Base-by-base conservation (phyloP, 2,113 vertebrate genomes). In the Amphilophus citrinellus region DNA sequence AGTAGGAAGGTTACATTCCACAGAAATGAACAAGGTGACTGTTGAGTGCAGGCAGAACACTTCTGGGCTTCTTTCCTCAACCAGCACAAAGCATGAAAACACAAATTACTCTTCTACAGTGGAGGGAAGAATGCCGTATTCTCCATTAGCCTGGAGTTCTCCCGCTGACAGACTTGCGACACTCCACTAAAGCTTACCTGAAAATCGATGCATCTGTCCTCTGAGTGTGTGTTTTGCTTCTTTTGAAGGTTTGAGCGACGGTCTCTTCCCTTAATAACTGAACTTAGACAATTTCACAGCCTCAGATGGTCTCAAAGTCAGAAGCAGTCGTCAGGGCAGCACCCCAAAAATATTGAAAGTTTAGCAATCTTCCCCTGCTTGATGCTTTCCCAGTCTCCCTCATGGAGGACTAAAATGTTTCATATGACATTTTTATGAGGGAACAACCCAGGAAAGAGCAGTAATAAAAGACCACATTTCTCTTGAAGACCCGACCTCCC, bases 191-290 rank as follows among this genome's bases (percentile, higher is more conserved):
- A 83, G 68, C 77, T 53, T 56, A 56, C 53, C 73, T 80, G 22
- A 85, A 78, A 84, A 84, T 84, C 50, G 4, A 88, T 78, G 84
- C 66, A 79, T 84, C 80, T 61, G 56, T 86, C 59, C 65, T 82
- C 56, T 77, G 39, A 77, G 30, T 79, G 73, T 86, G 66, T 82
- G 61, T 80, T 63, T 87, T 86, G 60, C 14, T 80, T 82, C 61
- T 89, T 80, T 86, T 84, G 24, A 80, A 91, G 90, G 85, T 82
- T 79, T 81, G 73, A 87, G 63, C 76, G 75, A 84, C 75, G 57
- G 81, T 66, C 71, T 10, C 60, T 56, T 76, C 80, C 76, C 24
- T 76, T 80, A 71, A 79, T 60, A 79, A 50, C 37, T 44, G 76
- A 82, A 77, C 58, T 56, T 56, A 11, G 47, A 73, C 10, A 35